Base-by-base conservation (phyloP, 2,797 vertebrate species). In the Micrastur ruficollis region DNA sequence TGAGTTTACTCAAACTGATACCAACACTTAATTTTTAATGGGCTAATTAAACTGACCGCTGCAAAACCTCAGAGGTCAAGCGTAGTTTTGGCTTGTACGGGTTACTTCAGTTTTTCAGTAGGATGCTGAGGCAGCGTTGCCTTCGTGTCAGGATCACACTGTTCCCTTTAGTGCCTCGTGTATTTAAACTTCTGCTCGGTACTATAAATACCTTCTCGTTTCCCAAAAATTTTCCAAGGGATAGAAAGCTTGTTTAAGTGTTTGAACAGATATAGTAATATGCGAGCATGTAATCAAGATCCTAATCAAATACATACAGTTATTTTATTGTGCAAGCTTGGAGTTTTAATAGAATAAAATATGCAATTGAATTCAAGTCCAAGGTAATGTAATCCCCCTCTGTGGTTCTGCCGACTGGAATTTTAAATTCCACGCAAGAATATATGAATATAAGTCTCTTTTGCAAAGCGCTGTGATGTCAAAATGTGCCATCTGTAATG, bases 231-330 rank as follows among this genome's bases (percentile, higher is more conserved):
- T 76, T 96, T 96, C 86, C 56, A 71, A 65, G 67, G 61, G 46
- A 38, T 49, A 29, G 18, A 74, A 86, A 81, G 47, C 71, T 75
- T 81, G 38, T 78, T 70, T 59, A 72, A 81, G 55, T 87, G 87
- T 88, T 92, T 40, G 59, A 86, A 81, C 50, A 70, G 63, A 68
- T 83, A 26, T 3, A 56, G 55, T 73, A 86, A 81, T 58, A 70
- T 31, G 53, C 71, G 94, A 89, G 68, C 73, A n/a, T 84, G 29
- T 71, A 65, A 90, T 93, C 86, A 90, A 93, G 93, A 91, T 93
- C 74, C 73, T 95, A 93, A 94, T 97, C 85, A 93, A 90, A 94
- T 59, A n/a, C 23, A 29, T 71, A 50, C 34, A 74, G 65, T 88
- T 92, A 52, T 88, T 87, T 95, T 74, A 63, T 93, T 95, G 65